A percentile compares a stretch with the other conserved stretches of the same genome.
Conservation (phyloP, 1,140 invertebrate species). For the Drosophila ercepeae region DNA sequence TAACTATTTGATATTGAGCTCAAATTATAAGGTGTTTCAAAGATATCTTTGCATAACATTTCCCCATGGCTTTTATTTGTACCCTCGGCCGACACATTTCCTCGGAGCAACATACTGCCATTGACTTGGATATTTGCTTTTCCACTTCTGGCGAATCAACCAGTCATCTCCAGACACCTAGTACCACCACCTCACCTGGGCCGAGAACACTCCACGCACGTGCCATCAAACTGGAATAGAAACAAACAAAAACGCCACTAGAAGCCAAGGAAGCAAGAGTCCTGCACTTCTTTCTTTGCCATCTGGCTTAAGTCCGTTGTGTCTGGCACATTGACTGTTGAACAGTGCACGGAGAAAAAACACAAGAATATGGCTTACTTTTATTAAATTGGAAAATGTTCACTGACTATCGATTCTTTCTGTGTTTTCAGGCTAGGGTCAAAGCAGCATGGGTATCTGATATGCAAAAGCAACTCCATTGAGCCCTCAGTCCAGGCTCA, state of each 20-base stretch:
- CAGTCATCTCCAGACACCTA: not conserved
- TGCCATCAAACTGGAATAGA: slow-evolving; percentile 32
- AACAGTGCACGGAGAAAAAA: slow-evolving; percentile 3
- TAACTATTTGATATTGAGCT: not conserved
- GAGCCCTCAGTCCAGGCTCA: not conserved
- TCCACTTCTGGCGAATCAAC: slow-evolving; percentile 29
- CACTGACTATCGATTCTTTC: too few relatives aligned
- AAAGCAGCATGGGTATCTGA: slow-evolving; percentile 18
- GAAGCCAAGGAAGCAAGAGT: slow-evolving; percentile 4
- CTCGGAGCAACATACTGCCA: slow-evolving; percentile 16
- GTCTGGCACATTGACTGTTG: slow-evolving; percentile 5
- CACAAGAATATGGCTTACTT: too few relatives aligned
- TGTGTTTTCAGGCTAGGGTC: not conserved
- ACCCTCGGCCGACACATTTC: slow-evolving; percentile 2
- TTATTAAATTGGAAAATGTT: not conserved
- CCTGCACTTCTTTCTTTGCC: slow-evolving; percentile 24
- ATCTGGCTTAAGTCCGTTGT: slow-evolving; percentile 44
- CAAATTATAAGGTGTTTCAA: not conserved
- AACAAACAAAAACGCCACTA: slow-evolving; percentile 20
- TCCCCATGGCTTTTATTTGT: slow-evolving; percentile 2
- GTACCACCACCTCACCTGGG: slow-evolving; percentile 8
- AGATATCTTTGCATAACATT: not conserved
- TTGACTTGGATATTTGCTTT: slow-evolving; percentile 53
- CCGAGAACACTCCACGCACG: slow-evolving; percentile 28
- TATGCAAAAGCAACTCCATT: slow-evolving; percentile 23